A percentile compares a stretch with the other conserved stretches of the same genome.
phyloP scores from a whole-genome alignment of 1,140 invertebrate genomes.

The Micrasema minimum region DNA sequence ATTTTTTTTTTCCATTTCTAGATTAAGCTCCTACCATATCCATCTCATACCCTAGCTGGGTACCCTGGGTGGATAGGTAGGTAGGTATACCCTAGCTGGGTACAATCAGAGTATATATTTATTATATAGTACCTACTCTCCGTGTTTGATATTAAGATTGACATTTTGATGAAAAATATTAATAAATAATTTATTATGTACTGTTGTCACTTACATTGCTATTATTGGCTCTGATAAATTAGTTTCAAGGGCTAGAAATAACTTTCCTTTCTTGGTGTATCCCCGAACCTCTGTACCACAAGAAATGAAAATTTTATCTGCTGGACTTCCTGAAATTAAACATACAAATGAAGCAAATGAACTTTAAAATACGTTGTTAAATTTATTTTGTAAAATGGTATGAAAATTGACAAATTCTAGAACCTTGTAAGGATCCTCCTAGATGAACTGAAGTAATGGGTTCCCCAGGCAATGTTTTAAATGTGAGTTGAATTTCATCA shows the following conservation, averaged over 20 bases:
- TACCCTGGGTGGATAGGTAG: too few species aligned
- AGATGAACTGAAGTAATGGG: conserved; percentile 48
- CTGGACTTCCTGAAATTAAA: conserved; percentile 37
- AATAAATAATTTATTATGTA: too few species aligned
- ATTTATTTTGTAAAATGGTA: too few species aligned
- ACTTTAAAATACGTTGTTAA: background rate
- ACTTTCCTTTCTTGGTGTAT: conserved; percentile 52
- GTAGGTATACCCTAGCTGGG: too few species aligned
- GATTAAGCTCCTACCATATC: too few species aligned
- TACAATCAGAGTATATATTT: too few species aligned
- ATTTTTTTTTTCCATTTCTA: too few species aligned
- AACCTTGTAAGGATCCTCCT: conserved; percentile 46
- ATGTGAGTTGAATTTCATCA: conserved; percentile 48
- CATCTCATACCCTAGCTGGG: too few species aligned
- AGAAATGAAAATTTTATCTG: conserved; percentile 50
- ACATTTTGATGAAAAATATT: too few species aligned
- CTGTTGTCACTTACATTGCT: conserved; percentile 46
- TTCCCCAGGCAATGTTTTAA: conserved; percentile 52
- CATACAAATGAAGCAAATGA: conserved; percentile 8
- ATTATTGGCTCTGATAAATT: conserved; percentile 49
- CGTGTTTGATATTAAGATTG: too few species aligned
- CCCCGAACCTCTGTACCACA: conserved; percentile 47
- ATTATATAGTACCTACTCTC: too few species aligned
- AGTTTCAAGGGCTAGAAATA: conserved; percentile 49
- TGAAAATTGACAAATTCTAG: background rate